These are phyloP conservation scores for Aurelia aurita complex sp. Pacific DNA, from an alignment of 30 jellyfish, hydroid and myxozoan species.

Conservation along the genomic window DNA sequence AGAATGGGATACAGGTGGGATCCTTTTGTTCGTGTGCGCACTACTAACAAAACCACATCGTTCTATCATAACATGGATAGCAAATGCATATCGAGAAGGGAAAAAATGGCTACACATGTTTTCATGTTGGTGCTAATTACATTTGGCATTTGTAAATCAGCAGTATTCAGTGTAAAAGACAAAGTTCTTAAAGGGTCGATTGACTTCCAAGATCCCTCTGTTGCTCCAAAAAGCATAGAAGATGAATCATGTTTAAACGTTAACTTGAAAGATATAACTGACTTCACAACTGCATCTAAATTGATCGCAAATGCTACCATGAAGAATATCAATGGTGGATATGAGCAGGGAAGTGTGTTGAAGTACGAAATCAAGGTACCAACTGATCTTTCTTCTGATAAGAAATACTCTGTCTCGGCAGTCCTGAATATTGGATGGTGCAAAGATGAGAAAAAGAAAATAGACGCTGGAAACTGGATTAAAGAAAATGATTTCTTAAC, in stretches of 20 bases:
- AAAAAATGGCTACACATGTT: too few species aligned
- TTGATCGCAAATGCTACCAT: constrained; percentile 4
- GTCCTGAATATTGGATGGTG: constrained; percentile 26
- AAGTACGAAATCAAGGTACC: constrained; percentile 7
- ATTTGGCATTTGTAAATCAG: neutral
- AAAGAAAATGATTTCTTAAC: constrained; percentile 14
- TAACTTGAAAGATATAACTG: constrained; percentile 16
- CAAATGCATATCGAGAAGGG: too few species aligned
- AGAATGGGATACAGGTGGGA: too few species aligned
- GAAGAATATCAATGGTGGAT: neutral
- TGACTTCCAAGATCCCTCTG: constrained; percentile 34
- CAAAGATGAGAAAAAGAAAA: neutral
- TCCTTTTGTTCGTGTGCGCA: too few species aligned
- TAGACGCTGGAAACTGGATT: constrained; percentile 39
- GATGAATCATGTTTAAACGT: constrained; percentile 40
- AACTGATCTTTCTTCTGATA: neutral
- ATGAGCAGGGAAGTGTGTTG: neutral
- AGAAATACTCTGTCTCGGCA: constrained; percentile 14
- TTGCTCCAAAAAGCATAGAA: constrained; percentile 2
- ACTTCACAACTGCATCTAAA: constrained; percentile 24
- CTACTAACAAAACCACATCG: too few species aligned
- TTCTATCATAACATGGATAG: too few species aligned
- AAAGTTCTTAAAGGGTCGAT: constrained; percentile 3
- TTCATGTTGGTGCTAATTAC: too few species aligned
- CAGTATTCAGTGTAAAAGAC: constrained; percentile 11